Base-by-base conservation (phyloP, 2,888 invertebrate genomes). In the Catotricha subobsoleta region DNA sequence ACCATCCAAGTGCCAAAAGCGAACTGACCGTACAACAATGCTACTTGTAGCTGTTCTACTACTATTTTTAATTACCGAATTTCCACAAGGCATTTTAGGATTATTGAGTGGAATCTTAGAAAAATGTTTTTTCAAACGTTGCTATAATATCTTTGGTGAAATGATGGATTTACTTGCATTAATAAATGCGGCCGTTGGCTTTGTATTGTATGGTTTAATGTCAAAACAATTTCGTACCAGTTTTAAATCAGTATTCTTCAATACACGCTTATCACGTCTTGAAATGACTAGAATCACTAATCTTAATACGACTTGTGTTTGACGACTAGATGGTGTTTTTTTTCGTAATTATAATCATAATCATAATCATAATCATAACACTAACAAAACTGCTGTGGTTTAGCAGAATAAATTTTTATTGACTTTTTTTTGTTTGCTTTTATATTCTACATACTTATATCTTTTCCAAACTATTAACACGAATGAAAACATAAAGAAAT, bases 141-240 rank as follows among this genome's bases (percentile, higher is more conserved):
- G 86, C 59, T 92, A 92, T 62, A 70, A 74, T 47, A 67, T 76
- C 35, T 76, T 83, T 46, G 86, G 86, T 2, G 90, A 91, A 56
- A 57, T 90, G 42, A 81, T 91, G 77, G 91, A 94, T 62, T 76
- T 88, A 45, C 61, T 91, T 54, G 91, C 92, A 1, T 69, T 94
- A 43, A 65, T 88, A 50, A 94, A 92, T 60, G 87, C 90, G 8
- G 83, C 88, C 1, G 82, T 92, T 44, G 94, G 91, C 62, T 94
- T 94, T 55, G 80, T 92, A 41, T 68, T 94, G 33, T 94, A 92
- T 59, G 92, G 91, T 54, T 72, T 83, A 40, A 92, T 94, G 92
- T 90, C 88, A 46, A 72, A 83, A 46, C 91, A 91, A 68, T 94
- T 94, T 60, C 71, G 94, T 13, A 74, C 73, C 49, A 81, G 81